Conservation (phyloP, 2,113 vertebrate species). For the Psittacula cyanocephala region DNA sequence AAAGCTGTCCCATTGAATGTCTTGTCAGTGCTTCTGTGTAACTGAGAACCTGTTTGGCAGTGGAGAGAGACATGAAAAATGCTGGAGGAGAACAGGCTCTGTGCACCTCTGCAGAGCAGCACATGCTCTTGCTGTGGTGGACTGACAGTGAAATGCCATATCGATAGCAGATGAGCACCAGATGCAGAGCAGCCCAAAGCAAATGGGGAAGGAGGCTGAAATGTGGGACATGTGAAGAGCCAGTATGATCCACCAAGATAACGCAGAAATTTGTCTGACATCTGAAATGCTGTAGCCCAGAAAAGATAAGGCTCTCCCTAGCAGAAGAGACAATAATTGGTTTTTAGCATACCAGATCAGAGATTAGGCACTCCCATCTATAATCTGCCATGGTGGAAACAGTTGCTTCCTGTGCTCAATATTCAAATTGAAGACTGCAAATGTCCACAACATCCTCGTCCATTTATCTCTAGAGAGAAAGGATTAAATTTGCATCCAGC, state of each 20-base stretch:
- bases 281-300: constrained; percentile 47
- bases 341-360: constrained; percentile 71
- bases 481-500: constrained; percentile 22
- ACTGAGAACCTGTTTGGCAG: neutral
- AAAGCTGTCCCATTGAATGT: neutral
- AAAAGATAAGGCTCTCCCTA: constrained; percentile 60
- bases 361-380: constrained; percentile 41
- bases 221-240: constrained; percentile 3
- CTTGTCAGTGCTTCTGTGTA: neutral
- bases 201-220: neutral
- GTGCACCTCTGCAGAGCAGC: neutral
- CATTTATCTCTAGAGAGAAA: constrained; percentile 4
- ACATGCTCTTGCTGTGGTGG: neutral
- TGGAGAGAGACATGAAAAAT: neutral
- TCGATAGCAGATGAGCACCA: constrained; percentile 16
- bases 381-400: constrained; percentile 54
- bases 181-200: constrained; percentile 9
- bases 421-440: constrained; percentile 51
- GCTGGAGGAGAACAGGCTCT: neutral
- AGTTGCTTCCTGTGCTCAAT: constrained; percentile 53
- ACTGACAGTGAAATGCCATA: neutral
- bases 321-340: constrained; percentile 71
- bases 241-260: constrained; percentile 60
- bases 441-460: neutral
- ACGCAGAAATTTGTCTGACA: constrained; percentile 61